A percentile compares a stretch with the other conserved stretches of the same genome.
Evolutionary conservation across 53 echinoderm and acorn worm species (phyloP).

Genomic region (Luidia sarsii): DNA sequence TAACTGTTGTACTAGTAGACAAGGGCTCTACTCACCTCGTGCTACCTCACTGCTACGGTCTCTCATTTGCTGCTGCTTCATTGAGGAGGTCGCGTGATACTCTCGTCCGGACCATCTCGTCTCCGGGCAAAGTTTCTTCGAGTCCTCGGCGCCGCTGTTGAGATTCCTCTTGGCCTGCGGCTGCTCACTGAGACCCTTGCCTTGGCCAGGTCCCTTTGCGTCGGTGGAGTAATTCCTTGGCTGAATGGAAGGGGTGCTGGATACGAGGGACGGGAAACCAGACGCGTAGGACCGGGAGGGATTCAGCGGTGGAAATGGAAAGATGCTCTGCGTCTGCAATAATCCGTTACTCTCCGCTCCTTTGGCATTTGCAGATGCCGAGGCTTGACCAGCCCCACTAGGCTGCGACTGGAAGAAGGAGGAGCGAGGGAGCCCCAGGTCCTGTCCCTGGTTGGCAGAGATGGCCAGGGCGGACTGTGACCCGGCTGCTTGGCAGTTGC

Average conservation of each 20-base stretch:
- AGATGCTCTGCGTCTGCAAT: too few species aligned
- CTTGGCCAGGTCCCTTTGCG: background rate
- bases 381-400: background rate
- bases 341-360: background rate
- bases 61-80: background rate
- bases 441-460: background rate
- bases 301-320: slow-evolving; percentile 9
- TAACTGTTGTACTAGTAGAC: too few species aligned
- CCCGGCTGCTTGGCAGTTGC: too few species aligned
- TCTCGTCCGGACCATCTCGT: background rate
- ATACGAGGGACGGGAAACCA: background rate
- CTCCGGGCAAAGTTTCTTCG: slow-evolving; percentile 1
- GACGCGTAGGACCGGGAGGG: background rate
- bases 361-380: background rate
- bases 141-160: background rate
- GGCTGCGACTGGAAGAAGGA: slow-evolving; percentile 1
- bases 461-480: too few species aligned
- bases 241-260: too few species aligned
- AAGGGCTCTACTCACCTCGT: too few species aligned
- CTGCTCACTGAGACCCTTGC: background rate
- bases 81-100: background rate
- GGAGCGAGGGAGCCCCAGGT: background rate
- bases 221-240: background rate
- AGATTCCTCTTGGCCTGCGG: slow-evolving; percentile 2
- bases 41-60: too few species aligned